phyloP scores from a whole-genome alignment of 1,140 invertebrate genomes.

The Pseudomyrmex dendroicus region DNA sequence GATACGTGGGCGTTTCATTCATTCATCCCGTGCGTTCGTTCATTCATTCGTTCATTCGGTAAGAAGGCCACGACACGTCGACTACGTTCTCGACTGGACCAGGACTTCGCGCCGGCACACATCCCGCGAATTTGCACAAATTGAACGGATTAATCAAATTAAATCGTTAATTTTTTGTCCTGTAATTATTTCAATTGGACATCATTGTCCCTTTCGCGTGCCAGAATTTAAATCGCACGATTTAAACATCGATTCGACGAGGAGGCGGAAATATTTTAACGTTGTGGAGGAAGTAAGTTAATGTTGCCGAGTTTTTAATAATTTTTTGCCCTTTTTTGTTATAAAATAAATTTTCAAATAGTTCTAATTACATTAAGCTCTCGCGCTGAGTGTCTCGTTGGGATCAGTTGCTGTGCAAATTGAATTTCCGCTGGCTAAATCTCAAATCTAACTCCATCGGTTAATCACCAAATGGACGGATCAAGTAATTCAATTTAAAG shows the following conservation, averaged over 20 bases:
- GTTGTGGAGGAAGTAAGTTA: too few species aligned
- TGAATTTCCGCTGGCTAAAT: not conserved
- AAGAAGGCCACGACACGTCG: slow-evolving; percentile 50
- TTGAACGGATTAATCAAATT: not conserved
- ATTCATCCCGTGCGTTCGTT: slow-evolving; percentile 68
- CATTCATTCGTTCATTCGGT: slow-evolving; percentile 63
- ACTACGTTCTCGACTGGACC: slow-evolving; percentile 15
- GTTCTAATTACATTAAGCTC: not conserved
- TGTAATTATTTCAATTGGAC: not conserved
- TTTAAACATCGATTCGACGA: too few species aligned
- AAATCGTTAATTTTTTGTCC: not conserved
- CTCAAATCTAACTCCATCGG: slow-evolving; percentile 17
- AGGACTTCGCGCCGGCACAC: slow-evolving; percentile 13
- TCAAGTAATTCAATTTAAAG: slow-evolving; percentile 28
- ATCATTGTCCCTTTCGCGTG: not conserved
- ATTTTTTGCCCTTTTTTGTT: too few species aligned
- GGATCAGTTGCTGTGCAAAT: not conserved
- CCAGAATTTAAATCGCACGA: not conserved
- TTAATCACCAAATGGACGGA: slow-evolving; percentile 11
- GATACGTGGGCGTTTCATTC: slow-evolving; percentile 64
- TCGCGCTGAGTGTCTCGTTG: too few species aligned
- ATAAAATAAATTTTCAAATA: too few species aligned
- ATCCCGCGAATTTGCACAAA: not conserved
- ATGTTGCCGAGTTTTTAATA: too few species aligned
- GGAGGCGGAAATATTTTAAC: too few species aligned